Evolutionary conservation across 2,888 invertebrate species (phyloP).

Genomic region (Nesidiocoris tenuis): DNA sequence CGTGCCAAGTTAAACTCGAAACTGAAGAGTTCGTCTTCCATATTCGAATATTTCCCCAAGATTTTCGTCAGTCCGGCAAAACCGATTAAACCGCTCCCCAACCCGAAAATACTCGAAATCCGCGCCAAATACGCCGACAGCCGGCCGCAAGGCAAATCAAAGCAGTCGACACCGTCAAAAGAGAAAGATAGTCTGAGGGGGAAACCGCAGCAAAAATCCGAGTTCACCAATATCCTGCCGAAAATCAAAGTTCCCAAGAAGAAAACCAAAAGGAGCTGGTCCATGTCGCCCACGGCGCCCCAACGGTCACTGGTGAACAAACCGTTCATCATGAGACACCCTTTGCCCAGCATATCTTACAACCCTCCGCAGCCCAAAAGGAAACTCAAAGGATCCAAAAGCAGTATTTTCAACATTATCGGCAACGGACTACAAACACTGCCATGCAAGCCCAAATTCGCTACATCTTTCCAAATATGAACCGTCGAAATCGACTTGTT

Average conservation of each 20-base stretch:
- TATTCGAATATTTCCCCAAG: constrained; percentile 26
- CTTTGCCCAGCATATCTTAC: constrained; percentile 21
- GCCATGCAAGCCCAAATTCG: constrained; percentile 20
- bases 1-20: constrained; percentile 19
- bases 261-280: constrained; percentile 15
- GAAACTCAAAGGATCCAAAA: background rate
- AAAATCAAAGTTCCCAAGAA: constrained; percentile 32
- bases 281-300: constrained; percentile 33
- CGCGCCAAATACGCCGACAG: background rate
- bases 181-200: background rate
- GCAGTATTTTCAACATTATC: constrained; percentile 8
- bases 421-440: constrained; percentile 6
- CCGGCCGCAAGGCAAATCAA: background rate
- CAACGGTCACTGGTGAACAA: constrained; percentile 19
- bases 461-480: background rate
- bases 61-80: constrained; percentile 7
- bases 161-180: background rate
- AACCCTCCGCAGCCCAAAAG: constrained; percentile 10
- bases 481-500: too few relatives aligned
- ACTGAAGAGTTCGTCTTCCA: background rate
- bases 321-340: constrained; percentile 22
- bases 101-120: background rate
- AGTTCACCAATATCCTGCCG: constrained; percentile 23
- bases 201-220: background rate
- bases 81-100: constrained; percentile 2